Evolutionary conservation across 2,113 vertebrate genomes (phyloP), one percentile per base, ranked within the genome.

Genomic region (Etheostoma spectabile): DNA sequence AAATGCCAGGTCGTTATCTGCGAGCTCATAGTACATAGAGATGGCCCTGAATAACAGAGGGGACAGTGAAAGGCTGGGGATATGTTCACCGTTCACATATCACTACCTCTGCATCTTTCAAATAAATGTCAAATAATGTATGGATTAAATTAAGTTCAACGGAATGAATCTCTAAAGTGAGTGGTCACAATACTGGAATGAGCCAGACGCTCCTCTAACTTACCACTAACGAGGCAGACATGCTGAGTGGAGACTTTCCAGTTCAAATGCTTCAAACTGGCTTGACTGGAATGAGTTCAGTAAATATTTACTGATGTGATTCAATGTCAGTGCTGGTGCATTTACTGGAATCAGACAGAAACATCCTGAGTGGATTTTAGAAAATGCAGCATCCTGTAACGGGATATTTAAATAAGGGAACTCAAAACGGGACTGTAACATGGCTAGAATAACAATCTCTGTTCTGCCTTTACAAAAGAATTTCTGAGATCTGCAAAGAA

Each of bases 11-110:
- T 99, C 98, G 0, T 96, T 96, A 3, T 98, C 97, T 1, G 82
- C 92, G 1, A 99, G 97, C 84, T 99, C 98, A 0, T 99, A 99
- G 81, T 94, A 98, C 33, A 99, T 70, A 38, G 97, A 99, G 88
- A 99, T 99, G 22, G 97, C 98, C 45, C 98, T 99, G 88, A 8
- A 80, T 27, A 0, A 3, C 3, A 75, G 30, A 27, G 33, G 45
- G 15, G 22, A 21, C 7, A 68, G 73, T 21, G 61, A 22, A n/a
- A 18, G 27, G 38, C n/a, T 42, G 49, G 18, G 8, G 16, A 35
- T 8, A 22, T 21, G 18, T 27, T 73, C 62, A 45, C 49, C 56
- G 2, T 38, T 64, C 8, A 15, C 6, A 2, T 16, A 8, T 35
- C 19, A 21, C n/a, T 30, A 49, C 27, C 64, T 42, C 24, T 21